A percentile compares a stretch with the other conserved stretches of the same genome.
These are phyloP conservation scores for Trididemnum clinides DNA, from an alignment of 23 tunicate species.

Conservation along the genomic window DNA sequence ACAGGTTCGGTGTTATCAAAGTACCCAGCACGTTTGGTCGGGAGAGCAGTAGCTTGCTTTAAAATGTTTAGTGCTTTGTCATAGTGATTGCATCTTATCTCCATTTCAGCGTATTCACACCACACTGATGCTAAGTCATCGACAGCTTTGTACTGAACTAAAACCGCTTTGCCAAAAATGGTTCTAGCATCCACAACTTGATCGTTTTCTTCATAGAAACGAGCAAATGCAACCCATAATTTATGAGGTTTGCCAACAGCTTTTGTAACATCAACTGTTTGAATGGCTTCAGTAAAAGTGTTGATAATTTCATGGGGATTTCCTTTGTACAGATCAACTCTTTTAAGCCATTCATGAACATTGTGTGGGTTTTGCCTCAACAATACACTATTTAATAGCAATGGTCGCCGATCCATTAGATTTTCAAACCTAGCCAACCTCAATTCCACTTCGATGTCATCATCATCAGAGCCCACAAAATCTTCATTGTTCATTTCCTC, in stretches of 20 bases:
- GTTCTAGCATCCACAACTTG: constrained; percentile 83
- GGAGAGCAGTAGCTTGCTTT: constrained; percentile 88
- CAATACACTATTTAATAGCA: constrained; percentile 88
- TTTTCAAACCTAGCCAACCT: constrained; percentile 89
- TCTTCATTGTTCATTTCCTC: constrained; percentile 56
- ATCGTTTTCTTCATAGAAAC: constrained; percentile 93
- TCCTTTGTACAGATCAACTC: constrained; percentile 89
- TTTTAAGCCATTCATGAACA: constrained; percentile 96
- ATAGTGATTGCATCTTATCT: constrained; percentile 87
- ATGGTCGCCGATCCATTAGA: constrained; percentile 88
- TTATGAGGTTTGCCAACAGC: constrained; percentile 87
- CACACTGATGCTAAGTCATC: constrained; percentile 95
- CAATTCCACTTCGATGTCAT: constrained; percentile 85
- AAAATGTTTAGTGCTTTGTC: constrained; percentile 79
- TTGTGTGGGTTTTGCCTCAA: constrained; percentile 99
- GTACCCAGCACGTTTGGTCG: constrained; percentile 84
- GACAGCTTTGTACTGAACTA: constrained; percentile 85
- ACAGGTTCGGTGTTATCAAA: constrained; percentile 96
- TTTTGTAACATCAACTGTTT: constrained; percentile 89
- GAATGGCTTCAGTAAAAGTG: constrained; percentile 95
- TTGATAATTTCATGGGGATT: constrained; percentile 72
- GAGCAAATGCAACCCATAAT: constrained; percentile 94
- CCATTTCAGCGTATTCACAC: constrained; percentile 99
- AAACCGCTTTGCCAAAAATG: constrained; percentile 87
- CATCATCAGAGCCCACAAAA: constrained; percentile 31